Evolutionary conservation across 2,113 vertebrate species (phyloP), one percentile per base, ranked within the genome.

Genomic region (Shinisaurus crocodilurus): DNA sequence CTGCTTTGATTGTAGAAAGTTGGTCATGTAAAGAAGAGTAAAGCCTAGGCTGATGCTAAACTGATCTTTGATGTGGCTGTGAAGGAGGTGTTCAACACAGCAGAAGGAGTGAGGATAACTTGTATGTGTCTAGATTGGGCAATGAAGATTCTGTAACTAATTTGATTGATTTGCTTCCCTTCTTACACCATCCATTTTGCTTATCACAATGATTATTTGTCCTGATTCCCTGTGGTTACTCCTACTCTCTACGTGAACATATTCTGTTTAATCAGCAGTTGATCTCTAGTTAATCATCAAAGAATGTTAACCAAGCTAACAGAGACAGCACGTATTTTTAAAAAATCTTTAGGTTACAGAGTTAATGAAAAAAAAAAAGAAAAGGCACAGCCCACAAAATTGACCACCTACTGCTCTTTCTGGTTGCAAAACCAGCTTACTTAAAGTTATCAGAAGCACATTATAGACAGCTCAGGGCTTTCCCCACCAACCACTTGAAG

Each of bases 401-500:
- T 69, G 74, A 50, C 82, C 77, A 80, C 50, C 29, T 25, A 80
- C 91, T 94, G 86, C 76, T 93, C 2, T 90, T 94, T 91, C 90
- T 90, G 88, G 87, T 89, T 94, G 91, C 95, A 95, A 95, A 82
- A 63, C 90, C 82, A 89, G 87, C 91, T 96, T 91, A 75, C 87
- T 96, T 95, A 95, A 96, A 95, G 94, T 96, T 96, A 93, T 93
- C 88, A 96, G 95, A 94, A 90, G 90, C 74, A 92, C 92, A 92
- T 93, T 90, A 91, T 87, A 95, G 93, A 96, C 95, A 94, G 91
- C 90, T 93, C 95, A 94, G 97, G 96, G 97, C 97, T 97, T 97
- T 97, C 96, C 97, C 97, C 93, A 95, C 94, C 74, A 90, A 79
- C 92, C 88, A 50, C 96, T 96, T 96, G 92, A 96, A 96, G 95